Conservation (phyloP, 2,797 vertebrate genomes). For the Hoplostethus atlanticus region DNA sequence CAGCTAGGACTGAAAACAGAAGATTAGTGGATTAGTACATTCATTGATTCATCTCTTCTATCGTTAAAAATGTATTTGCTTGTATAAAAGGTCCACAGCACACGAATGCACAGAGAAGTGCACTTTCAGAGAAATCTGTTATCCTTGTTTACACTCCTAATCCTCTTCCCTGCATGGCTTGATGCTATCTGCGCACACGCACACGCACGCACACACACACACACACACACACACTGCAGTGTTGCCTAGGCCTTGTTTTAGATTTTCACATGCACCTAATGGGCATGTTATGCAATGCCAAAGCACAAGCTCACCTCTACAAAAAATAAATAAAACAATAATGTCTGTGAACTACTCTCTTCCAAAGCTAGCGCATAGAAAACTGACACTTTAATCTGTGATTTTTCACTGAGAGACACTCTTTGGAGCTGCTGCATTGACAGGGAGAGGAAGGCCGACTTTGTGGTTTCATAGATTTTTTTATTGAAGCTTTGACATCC, state of each 20-base stretch:
- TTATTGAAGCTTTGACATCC: neutral
- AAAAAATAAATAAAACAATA: neutral
- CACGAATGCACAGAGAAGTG: neutral
- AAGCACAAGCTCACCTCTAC: neutral
- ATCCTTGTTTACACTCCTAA: slow-evolving; percentile 6
- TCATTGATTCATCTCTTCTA: slow-evolving; percentile 5
- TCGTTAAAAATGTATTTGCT: neutral
- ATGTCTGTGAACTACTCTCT: neutral
- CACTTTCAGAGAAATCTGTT: slow-evolving; percentile 10
- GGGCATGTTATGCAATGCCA: neutral
- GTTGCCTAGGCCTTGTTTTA: neutral
- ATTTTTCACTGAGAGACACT: neutral
- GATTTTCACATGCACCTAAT: neutral
- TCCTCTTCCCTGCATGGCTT: neutral
- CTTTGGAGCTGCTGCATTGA: neutral
- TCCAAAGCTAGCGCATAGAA: neutral
- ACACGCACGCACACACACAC: neutral
- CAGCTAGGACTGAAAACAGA: neutral
- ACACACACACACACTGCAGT: neutral
- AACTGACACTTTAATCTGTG: neutral
- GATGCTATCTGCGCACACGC: slow-evolving; percentile 3
- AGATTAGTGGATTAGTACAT: neutral
- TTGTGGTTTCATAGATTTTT: neutral
- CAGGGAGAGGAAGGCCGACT: neutral
- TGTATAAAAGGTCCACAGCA: neutral